Conservation (phyloP, 2,888 invertebrate species). For the Agrochola lota region DNA sequence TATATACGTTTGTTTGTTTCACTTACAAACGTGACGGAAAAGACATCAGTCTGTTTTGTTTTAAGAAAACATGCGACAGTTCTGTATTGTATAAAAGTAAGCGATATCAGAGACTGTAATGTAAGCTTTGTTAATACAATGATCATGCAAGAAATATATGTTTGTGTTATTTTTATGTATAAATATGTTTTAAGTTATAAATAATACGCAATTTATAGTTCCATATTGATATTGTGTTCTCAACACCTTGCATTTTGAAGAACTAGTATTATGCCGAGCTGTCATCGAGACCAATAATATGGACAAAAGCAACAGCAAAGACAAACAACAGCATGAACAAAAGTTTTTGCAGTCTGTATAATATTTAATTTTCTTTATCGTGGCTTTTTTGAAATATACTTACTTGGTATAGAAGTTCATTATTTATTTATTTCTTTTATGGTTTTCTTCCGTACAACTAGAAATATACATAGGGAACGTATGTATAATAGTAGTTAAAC, state of each 20-base stretch:
- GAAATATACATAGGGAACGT: neutral
- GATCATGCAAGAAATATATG: neutral
- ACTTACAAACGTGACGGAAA: conserved; percentile 33
- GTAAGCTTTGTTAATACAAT: no score
- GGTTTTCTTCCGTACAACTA: neutral
- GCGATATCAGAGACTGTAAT: neutral
- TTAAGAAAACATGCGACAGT: conserved; percentile 12
- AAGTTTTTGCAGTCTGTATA: neutral
- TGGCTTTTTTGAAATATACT: neutral
- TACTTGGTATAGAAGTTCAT: neutral
- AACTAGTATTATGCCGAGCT: neutral
- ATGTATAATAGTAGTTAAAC: neutral
- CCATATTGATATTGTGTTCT: neutral
- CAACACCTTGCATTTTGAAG: neutral
- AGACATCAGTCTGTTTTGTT: conserved; percentile 4
- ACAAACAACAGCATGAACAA: neutral
- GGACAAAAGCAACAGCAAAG: neutral
- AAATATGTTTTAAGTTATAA: no score
- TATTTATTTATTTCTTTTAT: neutral
- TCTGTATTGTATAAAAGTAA: neutral
- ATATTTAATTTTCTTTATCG: no score
- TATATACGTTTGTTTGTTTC: conserved; percentile 53
- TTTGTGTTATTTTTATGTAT: no score
- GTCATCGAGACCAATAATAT: no score
- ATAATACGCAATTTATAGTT: neutral